Evolutionary conservation across 1,140 invertebrate genomes (phyloP), one percentile per base, ranked within the genome.

Genomic region (Lepidurus packardi): DNA sequence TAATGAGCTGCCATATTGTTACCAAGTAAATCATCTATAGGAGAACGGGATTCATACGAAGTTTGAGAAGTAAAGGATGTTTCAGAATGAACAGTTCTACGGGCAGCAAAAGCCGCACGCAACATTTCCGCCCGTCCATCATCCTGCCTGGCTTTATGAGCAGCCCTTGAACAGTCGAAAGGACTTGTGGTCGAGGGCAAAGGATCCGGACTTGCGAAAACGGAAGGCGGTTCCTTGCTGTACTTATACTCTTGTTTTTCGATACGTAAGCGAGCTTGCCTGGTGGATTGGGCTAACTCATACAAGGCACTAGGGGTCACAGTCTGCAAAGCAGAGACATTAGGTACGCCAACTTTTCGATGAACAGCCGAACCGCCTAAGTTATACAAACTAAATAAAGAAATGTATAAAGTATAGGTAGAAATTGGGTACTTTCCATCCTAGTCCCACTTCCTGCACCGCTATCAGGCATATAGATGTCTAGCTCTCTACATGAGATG

Each of bases 41-140:
- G 53, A 65, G 53, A 13, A 65, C 53, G 53, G 21, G 53, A 65
- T n/a, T 65, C 53, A 65, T 21, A n/a, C 16, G 53, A 65, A 13
- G 53, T 65, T 65, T 65, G 53, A 65, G 53, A 65, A 16, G 8
- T 65, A 21, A 65, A 65, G n/a, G 53, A 65, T 16, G 53, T 65
- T 65, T 65, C 53, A 7, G 8, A 16, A 5, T 65, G 53, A 21
- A 21, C 53, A 21, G 53, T 21, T 65, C 53, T 65, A 11, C 53
- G 53, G 53, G 53, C 53, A n/a, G 53, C 53, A 65, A 65, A 65
- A 16, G 53, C 53, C 8, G 53, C 53, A 7, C 53, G 53, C 16
- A 65, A 21, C 53, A 65, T 65, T 65, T 65, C 53, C 8, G 53
- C 53, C 21, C 53, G 16, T 7, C 53, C 53, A 16, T 65, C 53